These are phyloP conservation scores for Urosaurus nigricauda DNA, from an alignment of 2,797 vertebrate species.

Conservation along the genomic window DNA sequence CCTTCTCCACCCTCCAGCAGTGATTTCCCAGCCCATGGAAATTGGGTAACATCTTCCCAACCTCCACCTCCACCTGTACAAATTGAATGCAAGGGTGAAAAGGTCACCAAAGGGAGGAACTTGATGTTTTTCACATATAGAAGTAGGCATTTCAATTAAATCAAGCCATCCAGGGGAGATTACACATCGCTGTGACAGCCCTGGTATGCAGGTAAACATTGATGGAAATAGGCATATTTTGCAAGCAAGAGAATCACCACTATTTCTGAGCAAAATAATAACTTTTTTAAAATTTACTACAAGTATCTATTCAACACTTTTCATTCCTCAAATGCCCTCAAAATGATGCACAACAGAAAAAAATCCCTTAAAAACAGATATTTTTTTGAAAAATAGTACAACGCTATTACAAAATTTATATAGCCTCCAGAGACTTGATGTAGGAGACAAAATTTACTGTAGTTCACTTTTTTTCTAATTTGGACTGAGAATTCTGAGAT, in stretches of 20 bases:
- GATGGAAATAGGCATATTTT: background rate
- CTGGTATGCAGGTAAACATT: background rate
- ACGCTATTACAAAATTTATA: background rate
- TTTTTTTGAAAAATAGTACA: background rate
- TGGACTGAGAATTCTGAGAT: background rate
- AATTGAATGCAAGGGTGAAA: background rate
- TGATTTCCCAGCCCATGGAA: constrained; percentile 83
- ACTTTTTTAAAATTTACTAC: too few relatives aligned
- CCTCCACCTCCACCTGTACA: constrained; percentile 85
- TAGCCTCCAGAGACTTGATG: background rate
- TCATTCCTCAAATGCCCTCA: too few relatives aligned
- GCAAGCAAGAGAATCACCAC: background rate
- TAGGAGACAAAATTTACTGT: background rate
- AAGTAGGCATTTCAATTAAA: constrained; percentile 18
- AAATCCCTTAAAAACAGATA: too few relatives aligned
- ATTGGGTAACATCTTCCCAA: constrained; percentile 81
- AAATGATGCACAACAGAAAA: too few relatives aligned
- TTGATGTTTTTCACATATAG: background rate
- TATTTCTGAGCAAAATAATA: background rate
- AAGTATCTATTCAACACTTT: too few relatives aligned
- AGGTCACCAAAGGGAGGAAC: background rate
- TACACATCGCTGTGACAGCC: background rate
- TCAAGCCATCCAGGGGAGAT: background rate
- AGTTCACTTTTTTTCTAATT: background rate
- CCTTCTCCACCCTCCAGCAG: constrained; percentile 87